Conservation (phyloP, 2,888 invertebrate species). For the Crocallis elinguaria region DNA sequence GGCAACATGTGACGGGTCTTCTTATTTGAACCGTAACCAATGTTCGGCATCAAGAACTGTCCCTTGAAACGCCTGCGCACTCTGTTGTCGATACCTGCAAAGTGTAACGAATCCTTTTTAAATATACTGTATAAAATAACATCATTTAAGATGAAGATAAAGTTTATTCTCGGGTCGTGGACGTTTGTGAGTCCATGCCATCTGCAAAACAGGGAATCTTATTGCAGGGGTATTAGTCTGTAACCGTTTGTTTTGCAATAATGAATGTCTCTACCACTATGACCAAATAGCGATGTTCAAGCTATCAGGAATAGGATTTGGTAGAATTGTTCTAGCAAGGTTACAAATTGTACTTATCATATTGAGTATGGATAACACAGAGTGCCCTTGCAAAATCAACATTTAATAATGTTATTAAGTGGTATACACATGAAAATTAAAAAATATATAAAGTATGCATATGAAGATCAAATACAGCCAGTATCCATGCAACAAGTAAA, state of each 20-base stretch:
- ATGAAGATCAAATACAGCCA: no score
- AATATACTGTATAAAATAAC: no score
- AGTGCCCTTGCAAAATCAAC: constrained; percentile 75
- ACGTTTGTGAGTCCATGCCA: no score
- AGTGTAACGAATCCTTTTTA: not conserved
- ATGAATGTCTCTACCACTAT: constrained; percentile 68
- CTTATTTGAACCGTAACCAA: constrained; percentile 98
- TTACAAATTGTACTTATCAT: constrained; percentile 81
- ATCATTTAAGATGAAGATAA: no score
- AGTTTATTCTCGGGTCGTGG: no score
- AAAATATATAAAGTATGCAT: no score
- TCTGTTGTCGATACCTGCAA: constrained; percentile 98
- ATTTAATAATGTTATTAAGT: no score
- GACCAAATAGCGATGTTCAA: constrained; percentile 61
- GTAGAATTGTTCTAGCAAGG: constrained; percentile 73
- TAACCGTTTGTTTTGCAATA: not conserved
- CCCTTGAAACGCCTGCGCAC: constrained; percentile 99
- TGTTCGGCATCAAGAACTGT: constrained; percentile 99
- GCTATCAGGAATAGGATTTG: constrained; percentile 74
- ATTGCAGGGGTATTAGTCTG: no score
- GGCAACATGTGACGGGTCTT: constrained; percentile 98
- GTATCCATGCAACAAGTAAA: no score
- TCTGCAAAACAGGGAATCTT: no score
- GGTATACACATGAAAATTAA: no score
- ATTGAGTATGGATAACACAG: constrained; percentile 74